Evolutionary conservation across 2,888 invertebrate species (phyloP).

Genomic region (Melieria picta): DNA sequence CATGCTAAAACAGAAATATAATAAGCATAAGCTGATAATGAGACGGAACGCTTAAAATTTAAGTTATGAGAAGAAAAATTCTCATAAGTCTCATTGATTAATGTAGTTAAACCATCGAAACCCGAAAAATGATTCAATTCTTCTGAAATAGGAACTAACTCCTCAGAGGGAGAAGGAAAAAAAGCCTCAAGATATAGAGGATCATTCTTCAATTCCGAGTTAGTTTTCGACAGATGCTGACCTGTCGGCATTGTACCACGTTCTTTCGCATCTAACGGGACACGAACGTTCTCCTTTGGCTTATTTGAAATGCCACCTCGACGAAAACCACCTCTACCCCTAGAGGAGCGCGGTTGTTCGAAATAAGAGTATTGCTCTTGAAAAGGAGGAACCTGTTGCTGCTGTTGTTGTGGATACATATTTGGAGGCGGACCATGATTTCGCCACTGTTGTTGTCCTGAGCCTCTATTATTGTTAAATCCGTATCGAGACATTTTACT

Average conservation of each 20-base stretch:
- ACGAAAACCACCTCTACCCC: constrained; percentile 17
- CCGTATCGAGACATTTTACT: constrained; percentile 4
- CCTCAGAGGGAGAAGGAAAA: constrained; percentile 24
- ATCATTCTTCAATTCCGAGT: constrained; percentile 32
- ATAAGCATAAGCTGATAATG: constrained; percentile 13
- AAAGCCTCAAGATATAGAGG: constrained; percentile 30
- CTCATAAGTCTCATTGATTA: constrained; percentile 23
- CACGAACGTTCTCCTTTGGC: constrained; percentile 15
- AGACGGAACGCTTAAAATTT: constrained; percentile 22
- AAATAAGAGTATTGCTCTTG: not conserved
- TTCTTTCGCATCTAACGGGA: constrained; percentile 3
- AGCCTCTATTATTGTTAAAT: not conserved
- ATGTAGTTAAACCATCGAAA: constrained; percentile 14
- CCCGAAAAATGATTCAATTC: constrained; percentile 26
- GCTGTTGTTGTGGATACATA: not conserved
- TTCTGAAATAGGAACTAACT: constrained; percentile 19
- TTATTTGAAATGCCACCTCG: constrained; percentile 22
- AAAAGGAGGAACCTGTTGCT: not conserved
- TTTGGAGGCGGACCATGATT: not conserved
- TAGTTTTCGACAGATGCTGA: constrained; percentile 23
- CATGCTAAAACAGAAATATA: constrained; percentile 16
- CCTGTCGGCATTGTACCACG: constrained; percentile 13
- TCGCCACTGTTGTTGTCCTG: not conserved
- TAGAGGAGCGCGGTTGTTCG: not conserved
- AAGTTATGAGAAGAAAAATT: constrained; percentile 14